Evolutionary conservation across 2,797 vertebrate species (phyloP), one percentile per base, ranked within the genome.

Genomic region (Chelmon rostratus): DNA sequence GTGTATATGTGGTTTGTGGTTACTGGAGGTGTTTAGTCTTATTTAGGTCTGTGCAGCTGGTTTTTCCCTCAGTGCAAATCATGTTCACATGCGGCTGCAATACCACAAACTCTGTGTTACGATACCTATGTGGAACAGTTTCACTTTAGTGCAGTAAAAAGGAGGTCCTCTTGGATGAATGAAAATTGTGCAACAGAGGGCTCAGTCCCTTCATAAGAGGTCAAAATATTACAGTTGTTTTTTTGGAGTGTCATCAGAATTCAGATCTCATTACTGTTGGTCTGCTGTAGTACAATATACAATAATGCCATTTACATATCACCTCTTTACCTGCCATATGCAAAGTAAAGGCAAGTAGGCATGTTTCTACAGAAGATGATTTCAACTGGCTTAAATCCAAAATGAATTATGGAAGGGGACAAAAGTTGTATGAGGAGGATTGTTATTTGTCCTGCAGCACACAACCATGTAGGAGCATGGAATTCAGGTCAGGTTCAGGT

Each of bases 1-100:
- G 87, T 67, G 73, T 72, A 13, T 57, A 53, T 44, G 79, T 54
- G 84, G 85, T 88, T 88, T 89, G 86, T 50, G 87, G 88, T 86
- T 21, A 19, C 8, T 56, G 49, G 76, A 84, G 84, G 81, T 88
- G 85, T 86, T 77, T n/a, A 37, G 65, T 68, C 42, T 31, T 78
- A 66, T 87, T 88, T 82, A 59, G 57, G 40, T 40, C 44, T n/a
- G 10, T 82, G 69, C 86, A 89, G 83, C 76, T 86, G 79, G 44
- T 69, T 76, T 57, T 71, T 46, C 6, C 31, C 58, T 16, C 2
- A 6, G 53, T 73, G 76, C 68, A 70, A 70, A 58, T 50, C 42
- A 47, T 40, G 53, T 79, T 79, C 35, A 12, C 40, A 70, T n/a
- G 18, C 31, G 33, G 69, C 53, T 78, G 19, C 70, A 58, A 8